Evolutionary conservation across 2,113 vertebrate genomes (phyloP), one percentile per base, ranked within the genome.

Genomic region (Thymallus thymallus): DNA sequence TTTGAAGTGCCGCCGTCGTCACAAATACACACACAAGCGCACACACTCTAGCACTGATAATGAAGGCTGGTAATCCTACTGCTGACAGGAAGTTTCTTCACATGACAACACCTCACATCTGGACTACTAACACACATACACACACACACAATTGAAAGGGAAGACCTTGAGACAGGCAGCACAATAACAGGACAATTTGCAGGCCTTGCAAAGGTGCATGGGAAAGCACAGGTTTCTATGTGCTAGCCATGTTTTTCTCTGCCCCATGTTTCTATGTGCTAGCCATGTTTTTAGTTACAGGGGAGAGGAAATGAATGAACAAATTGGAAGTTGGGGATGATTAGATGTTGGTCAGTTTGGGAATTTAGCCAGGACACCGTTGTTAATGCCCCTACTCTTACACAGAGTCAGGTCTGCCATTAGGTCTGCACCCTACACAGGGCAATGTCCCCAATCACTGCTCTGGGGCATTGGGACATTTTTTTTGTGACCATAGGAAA

Each of bases 1-100:
- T 35, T 70, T 72, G 70, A 72, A 48, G 70, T 56, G 69, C 65
- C 30, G 71, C 16, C 22, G 18, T 2, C n/a, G 20, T 45, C 66
- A 12, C 58, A 61, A 12, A 22, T 2, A 61, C 58, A 18, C 55
- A 58, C 55, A 22, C 58, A 61, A 10, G 35, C 9, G 9, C 35
- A 12, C 58, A 60, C 5, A 68, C 56, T 10, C 73, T 51, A 79
- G 26, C 67, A 67, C 72, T 22, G 24, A 22, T 62, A 58, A 63
- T 73, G 45, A 75, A 79, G 66, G 61, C 26, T 56, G 46, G 26
- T 66, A 65, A 60, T 74, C 66, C 72, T 26, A 16, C 16, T 22
- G 46, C 35, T 69, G 65, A 64, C 67, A 74, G 61, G 66, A 70
- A 74, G 72, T 55, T 48, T 22, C 72, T 66, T 69, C 29, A 73